These are phyloP conservation scores for Cebidichthys violaceus DNA, from an alignment of 2,113 vertebrate genomes.

Conservation along the genomic window DNA sequence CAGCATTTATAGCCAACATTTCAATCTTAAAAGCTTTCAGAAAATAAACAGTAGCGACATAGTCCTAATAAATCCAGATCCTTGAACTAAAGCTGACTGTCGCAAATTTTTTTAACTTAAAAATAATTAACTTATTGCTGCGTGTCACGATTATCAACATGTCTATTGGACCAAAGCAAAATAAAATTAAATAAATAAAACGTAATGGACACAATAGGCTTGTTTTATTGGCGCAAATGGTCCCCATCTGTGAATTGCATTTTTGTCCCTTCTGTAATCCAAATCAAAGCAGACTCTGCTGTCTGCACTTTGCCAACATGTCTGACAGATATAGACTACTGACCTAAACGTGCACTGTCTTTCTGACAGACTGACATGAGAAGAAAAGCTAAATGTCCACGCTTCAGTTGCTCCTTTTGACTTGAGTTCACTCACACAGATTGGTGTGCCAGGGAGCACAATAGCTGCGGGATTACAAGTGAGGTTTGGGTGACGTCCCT, in stretches of 20 bases:
- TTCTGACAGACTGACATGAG: slow-evolving; percentile 51
- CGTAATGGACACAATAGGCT: not conserved
- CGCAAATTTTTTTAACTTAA: not conserved
- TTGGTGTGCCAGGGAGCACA: slow-evolving; percentile 60
- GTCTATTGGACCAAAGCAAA: not conserved
- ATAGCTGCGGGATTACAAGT: slow-evolving; percentile 57
- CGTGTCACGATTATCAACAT: not conserved
- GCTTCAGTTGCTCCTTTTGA: slow-evolving; percentile 56
- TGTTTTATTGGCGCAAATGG: not conserved
- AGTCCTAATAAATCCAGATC: not conserved
- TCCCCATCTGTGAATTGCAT: not conserved
- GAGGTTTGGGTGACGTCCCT: slow-evolving; percentile 36
- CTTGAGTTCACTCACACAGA: slow-evolving; percentile 64
- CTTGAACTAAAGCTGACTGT: not conserved
- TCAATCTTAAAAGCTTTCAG: not conserved
- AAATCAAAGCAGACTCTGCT: slow-evolving; percentile 16
- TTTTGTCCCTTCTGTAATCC: not conserved
- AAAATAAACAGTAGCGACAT: not conserved
- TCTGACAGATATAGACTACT: slow-evolving; percentile 21
- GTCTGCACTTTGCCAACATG: not conserved
- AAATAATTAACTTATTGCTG: not conserved
- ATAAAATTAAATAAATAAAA: no score
- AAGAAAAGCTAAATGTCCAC: slow-evolving; percentile 48
- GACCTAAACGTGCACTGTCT: slow-evolving; percentile 13
- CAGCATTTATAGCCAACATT: not conserved